Evolutionary conservation across 2,797 vertebrate species (phyloP), one percentile per base, ranked within the genome.

Genomic region (Melanotaenia parkinsoni): DNA sequence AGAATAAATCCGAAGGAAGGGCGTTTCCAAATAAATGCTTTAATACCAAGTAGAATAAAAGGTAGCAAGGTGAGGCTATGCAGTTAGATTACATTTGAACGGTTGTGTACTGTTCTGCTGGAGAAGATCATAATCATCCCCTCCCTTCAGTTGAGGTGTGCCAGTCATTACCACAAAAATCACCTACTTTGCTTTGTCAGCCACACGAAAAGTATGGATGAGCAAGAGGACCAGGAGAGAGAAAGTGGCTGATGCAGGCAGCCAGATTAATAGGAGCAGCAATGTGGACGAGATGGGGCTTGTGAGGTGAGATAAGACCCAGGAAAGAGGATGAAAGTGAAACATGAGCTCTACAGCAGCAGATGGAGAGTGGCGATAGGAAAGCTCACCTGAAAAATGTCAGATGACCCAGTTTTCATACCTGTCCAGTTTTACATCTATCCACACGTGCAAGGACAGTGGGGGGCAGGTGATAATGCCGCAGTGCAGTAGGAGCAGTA

Each of bases 321-420:
- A 22, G 58, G 38, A 73, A 56, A 67, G 69, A 67, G 50, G 58
- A 37, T 3, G 22, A 67, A 68, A 79, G 79, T 59, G 16, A 76
- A 74, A 72, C 28, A 37, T 11, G 58, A 57, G 60, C 28, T 22
- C 20, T 38, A 10, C 37, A 3, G 14, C 61, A 70, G 82, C 77
- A 84, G 82, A 84, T 81, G 70, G 72, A 73, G 26, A 30, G 54
- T 28, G 11, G 10, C 58, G 79, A 77, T 82, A 77, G 57, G 32
- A 71, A 62, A 28, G 53, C 56, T n/a, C 50, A 47, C 58, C 58
- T 58, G 14, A 12, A 66, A 73, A 72, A 71, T 50, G 45, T 56
- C 18, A 6, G 13, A 40, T 91, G 84, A 87, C 90, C 85, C 64
- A 83, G 56, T 84, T 91, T 71, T 76, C 61, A 18, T 77, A 83